phyloP scores from a whole-genome alignment of 2,888 invertebrate genomes.

The Cephus nigrinus region DNA sequence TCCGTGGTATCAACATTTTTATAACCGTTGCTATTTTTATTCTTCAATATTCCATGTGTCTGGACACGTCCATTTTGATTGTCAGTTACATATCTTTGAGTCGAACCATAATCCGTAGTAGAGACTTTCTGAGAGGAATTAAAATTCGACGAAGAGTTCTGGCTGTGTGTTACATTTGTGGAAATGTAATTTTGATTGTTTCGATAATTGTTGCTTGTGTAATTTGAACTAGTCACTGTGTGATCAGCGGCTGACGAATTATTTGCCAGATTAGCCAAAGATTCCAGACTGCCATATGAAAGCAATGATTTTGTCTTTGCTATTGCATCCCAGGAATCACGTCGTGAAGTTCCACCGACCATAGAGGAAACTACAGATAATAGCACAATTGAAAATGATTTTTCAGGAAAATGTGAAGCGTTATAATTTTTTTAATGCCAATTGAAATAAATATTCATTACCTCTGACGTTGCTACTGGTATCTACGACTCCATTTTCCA shows the following conservation, averaged over 20 bases:
- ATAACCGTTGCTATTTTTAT: slow-evolving; percentile 57
- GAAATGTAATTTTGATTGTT: slow-evolving; percentile 54
- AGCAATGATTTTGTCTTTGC: slow-evolving; percentile 83
- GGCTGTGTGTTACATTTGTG: slow-evolving; percentile 48
- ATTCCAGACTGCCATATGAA: slow-evolving; percentile 77
- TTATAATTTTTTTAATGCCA: neutral
- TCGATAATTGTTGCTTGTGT: slow-evolving; percentile 39
- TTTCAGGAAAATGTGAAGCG: neutral
- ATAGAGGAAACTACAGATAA: slow-evolving; percentile 70
- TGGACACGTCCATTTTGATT: slow-evolving; percentile 39
- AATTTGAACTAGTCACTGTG: slow-evolving; percentile 70
- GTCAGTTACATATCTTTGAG: slow-evolving; percentile 44
- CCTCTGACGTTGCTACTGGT: slow-evolving; percentile 62
- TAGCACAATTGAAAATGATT: slow-evolving; percentile 7
- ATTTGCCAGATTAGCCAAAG: slow-evolving; percentile 77
- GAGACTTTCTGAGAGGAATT: slow-evolving; percentile 40
- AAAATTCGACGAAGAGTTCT: slow-evolving; percentile 48
- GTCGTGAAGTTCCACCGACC: slow-evolving; percentile 70
- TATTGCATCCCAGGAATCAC: slow-evolving; percentile 86
- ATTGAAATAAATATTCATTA: slow-evolving; percentile 11
- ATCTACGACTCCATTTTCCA: slow-evolving; percentile 57
- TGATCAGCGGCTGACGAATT: slow-evolving; percentile 69
- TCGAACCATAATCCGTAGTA: slow-evolving; percentile 44
- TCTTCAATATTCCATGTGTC: slow-evolving; percentile 60
- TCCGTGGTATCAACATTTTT: slow-evolving; percentile 51